These are phyloP conservation scores for Pyrgus malvae DNA, from an alignment of 2,888 invertebrate genomes.

Conservation along the genomic window DNA sequence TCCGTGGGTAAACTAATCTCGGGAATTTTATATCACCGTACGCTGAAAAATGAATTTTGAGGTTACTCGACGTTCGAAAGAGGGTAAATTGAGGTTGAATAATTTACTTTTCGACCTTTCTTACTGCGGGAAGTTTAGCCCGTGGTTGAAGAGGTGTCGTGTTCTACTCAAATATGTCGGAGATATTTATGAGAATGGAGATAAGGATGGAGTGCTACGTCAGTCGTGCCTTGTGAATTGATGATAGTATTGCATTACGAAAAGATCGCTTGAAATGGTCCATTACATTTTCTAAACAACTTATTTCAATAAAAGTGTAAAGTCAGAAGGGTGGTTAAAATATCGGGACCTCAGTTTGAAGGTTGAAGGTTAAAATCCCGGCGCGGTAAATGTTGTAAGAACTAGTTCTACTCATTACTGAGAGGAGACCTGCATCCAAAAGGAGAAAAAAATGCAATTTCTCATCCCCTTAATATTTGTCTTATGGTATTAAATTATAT, in stretches of 20 bases:
- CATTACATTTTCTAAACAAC: background rate
- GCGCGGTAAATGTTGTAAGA: no score
- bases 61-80: constrained; percentile 47
- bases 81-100: constrained; percentile 55
- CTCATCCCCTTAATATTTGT: no score
- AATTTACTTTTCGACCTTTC: constrained; percentile 50
- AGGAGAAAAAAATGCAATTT: no score
- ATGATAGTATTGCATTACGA: background rate
- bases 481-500: no score
- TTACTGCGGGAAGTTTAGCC: constrained; percentile 38
- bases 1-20: constrained; percentile 55
- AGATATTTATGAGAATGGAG: constrained; percentile 8
- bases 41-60: constrained; percentile 65
- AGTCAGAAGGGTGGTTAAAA: no score
- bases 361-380: no score
- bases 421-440: no score
- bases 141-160: constrained; percentile 10
- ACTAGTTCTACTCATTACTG: no score
- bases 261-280: background rate
- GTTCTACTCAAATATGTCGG: background rate
- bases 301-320: no score
- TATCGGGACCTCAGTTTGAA: no score
- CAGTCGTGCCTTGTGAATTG: background rate
- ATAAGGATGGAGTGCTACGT: background rate
- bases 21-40: constrained; percentile 53